Evolutionary conservation across 2,888 invertebrate genomes (phyloP).

Genomic region (Megalurothrips usitatus): DNA sequence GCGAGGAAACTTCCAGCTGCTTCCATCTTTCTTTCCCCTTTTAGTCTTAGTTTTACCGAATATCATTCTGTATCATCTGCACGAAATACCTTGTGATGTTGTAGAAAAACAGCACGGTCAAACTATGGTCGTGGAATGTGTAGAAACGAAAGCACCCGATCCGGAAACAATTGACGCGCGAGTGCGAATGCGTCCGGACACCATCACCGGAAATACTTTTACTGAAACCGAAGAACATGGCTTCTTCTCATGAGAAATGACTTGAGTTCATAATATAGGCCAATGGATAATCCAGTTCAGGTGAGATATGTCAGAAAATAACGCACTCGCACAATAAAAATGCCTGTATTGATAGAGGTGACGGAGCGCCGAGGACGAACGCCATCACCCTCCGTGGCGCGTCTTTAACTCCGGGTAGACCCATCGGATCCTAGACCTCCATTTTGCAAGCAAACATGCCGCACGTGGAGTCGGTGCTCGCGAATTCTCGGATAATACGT

Average conservation of each 20-base stretch:
- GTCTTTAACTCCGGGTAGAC: not conserved
- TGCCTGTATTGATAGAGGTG: not conserved
- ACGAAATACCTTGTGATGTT: too few relatives aligned
- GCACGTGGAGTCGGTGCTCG: not conserved
- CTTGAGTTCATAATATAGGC: slow-evolving; percentile 20
- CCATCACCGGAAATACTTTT: slow-evolving; percentile 1
- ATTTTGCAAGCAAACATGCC: slow-evolving; percentile 18
- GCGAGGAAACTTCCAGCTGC: too few relatives aligned
- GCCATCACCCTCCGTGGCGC: too few relatives aligned
- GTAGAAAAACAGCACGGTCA: too few relatives aligned
- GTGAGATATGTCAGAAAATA: not conserved
- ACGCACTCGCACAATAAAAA: not conserved
- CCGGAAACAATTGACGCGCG: too few relatives aligned
- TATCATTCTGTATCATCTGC: too few relatives aligned
- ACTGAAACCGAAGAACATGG: slow-evolving; percentile 9
- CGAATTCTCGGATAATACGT: not conserved
- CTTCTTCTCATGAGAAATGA: slow-evolving; percentile 23
- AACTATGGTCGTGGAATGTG: too few relatives aligned
- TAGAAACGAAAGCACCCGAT: too few relatives aligned
- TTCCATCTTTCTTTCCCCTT: too few relatives aligned
- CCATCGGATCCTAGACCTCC: not conserved
- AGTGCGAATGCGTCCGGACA: not conserved
- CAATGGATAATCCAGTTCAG: slow-evolving; percentile 26
- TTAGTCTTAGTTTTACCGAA: too few relatives aligned
- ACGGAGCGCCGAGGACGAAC: not conserved